Base-by-base conservation (phyloP, 1,140 invertebrate genomes). In the Bilobella aurantiaca region DNA sequence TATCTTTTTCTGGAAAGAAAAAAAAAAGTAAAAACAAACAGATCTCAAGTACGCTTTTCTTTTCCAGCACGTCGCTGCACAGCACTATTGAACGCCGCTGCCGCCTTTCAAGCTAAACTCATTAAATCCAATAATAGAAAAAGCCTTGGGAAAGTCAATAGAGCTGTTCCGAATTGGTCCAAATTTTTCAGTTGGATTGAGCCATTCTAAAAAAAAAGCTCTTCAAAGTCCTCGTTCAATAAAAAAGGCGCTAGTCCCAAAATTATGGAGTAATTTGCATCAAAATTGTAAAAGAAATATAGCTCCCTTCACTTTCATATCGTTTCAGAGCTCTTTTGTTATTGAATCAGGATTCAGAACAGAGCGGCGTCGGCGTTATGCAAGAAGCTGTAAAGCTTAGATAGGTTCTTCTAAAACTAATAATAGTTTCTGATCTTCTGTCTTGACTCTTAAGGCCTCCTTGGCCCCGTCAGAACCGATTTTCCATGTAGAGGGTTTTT, bases 191-290 rank as follows among this genome's bases (percentile, higher is more conserved):
- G n/a, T n/a, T n/a, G n/a, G n/a, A n/a, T n/a, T n/a, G n/a, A n/a
- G n/a, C n/a, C n/a, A n/a, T n/a, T n/a, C n/a, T n/a, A n/a, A n/a
- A n/a, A n/a, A n/a, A n/a, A n/a, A n/a, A n/a, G n/a, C n/a, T n/a
- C n/a, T n/a, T n/a, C n/a, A n/a, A n/a, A n/a, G n/a, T n/a, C n/a
- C n/a, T n/a, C n/a, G n/a, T n/a, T n/a, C n/a, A n/a, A n/a, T n/a
- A n/a, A n/a, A n/a, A n/a, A n/a, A n/a, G n/a, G n/a, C n/a, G n/a
- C n/a, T n/a, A n/a, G n/a, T n/a, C 25, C 49, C 25, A 12, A 53
- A 53, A 53, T 53, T 53, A 53, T 23, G 8, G 12, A 16, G 49
- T 53, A 53, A 53, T 53, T 53, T 53, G 49, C 49, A 53, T 53
- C 8, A 53, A 53, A 23, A 53, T 53, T 53, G 14, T 23, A 12